phyloP scores from a whole-genome alignment of 1,140 invertebrate species.

The Zelostemma sp. region DNA sequence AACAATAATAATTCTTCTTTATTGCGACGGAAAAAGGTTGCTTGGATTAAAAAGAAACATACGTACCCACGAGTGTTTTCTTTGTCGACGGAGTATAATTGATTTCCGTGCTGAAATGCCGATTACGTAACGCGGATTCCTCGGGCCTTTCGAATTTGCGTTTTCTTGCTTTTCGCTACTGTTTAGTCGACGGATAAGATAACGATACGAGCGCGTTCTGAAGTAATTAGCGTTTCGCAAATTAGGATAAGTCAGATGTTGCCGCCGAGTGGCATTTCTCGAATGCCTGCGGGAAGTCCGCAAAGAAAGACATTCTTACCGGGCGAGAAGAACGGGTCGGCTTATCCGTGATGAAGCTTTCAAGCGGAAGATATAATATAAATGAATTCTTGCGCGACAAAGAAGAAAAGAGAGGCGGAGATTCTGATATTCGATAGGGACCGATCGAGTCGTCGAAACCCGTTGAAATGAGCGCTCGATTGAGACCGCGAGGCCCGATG shows the following conservation, averaged over 20 bases:
- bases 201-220: constrained; percentile 32
- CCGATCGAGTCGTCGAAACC: constrained; percentile 20
- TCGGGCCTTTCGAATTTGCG: constrained; percentile 32
- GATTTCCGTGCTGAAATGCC: constrained; percentile 27
- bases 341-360: constrained; percentile 20
- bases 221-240: constrained; percentile 40
- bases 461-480: constrained; percentile 6
- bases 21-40: too few species aligned
- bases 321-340: constrained; percentile 27
- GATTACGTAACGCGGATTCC: constrained; percentile 27
- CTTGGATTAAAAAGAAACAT: too few species aligned
- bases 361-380: constrained; percentile 12
- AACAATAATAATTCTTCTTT: too few species aligned
- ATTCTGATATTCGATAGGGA: constrained; percentile 23
- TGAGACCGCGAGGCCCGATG: too few species aligned
- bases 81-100: too few species aligned
- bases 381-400: constrained; percentile 22
- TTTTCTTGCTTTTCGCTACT: constrained; percentile 20
- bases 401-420: constrained; percentile 17
- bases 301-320: constrained; percentile 13
- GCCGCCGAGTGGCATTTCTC: constrained; percentile 27
- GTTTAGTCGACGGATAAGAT: constrained; percentile 39
- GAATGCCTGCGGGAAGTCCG: constrained; percentile 25
- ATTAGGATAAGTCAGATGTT: constrained; percentile 35
- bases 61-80: too few species aligned